phyloP scores from a whole-genome alignment of 2,113 vertebrate species.

The Ranitomeya variabilis region DNA sequence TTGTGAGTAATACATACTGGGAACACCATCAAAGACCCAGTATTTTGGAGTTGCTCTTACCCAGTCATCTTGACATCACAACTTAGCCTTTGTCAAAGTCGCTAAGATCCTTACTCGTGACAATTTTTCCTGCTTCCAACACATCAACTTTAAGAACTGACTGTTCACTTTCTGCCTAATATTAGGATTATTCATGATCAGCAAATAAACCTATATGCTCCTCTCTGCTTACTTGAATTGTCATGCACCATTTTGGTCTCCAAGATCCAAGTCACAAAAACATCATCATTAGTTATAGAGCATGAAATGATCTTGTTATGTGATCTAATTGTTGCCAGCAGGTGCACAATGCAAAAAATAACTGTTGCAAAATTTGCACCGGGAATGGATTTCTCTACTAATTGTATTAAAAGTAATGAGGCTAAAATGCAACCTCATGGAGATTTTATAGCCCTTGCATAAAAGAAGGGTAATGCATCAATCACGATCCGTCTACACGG shows the following conservation, averaged over 20 bases:
- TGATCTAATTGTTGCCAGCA: conserved; percentile 37
- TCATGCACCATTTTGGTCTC: conserved; percentile 6
- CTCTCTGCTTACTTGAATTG: background rate
- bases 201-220: background rate
- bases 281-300: conserved; percentile 37
- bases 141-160: too few species aligned
- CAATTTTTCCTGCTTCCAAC: too few species aligned
- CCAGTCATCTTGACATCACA: too few species aligned
- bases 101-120: too few species aligned
- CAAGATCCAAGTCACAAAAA: background rate
- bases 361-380: conserved; percentile 29
- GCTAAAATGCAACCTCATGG: conserved; percentile 38
- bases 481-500: conserved; percentile 13
- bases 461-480: conserved; percentile 9
- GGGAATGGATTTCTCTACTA: conserved; percentile 33
- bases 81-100: too few species aligned
- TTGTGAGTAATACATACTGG: too few species aligned
- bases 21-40: too few species aligned
- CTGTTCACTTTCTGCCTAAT: background rate
- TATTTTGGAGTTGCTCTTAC: too few species aligned
- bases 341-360: conserved; percentile 20
- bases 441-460: conserved; percentile 23
- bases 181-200: background rate
- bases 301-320: conserved; percentile 42
- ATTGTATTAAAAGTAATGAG: conserved; percentile 52